Base-by-base conservation (phyloP, 2,113 vertebrate species). In the Mormoops blainvillei region DNA sequence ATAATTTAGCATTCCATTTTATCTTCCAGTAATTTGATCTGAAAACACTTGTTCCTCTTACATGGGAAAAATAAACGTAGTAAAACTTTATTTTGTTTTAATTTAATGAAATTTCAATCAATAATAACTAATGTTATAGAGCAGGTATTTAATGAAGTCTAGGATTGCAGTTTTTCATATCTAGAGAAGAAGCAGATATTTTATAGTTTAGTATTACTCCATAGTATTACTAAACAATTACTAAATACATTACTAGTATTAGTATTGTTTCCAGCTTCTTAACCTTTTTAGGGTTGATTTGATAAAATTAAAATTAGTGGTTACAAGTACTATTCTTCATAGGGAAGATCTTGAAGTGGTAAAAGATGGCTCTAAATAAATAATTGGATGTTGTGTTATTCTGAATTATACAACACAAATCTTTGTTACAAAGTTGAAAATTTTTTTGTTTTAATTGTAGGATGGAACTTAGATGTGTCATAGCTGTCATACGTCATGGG, bases 391-490 rank as follows among this genome's bases (percentile, higher is more conserved):
- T 43, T 93, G 24, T 70, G 16, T 76, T 84, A 83, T 48, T 76
- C 22, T 91, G n/a, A 90, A 63, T 90, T 94, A 76, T 76, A 13
- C 24, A 81, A 31, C 7, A 82, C n/a, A 92, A 50, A 87, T 68
- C 73, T 85, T 97, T 14, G 22, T 68, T 94, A 71, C 36, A 58
- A 78, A 95, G 76, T 68, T 97, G 43, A 94, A 16, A 97, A 80
- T 48, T 87, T 84, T 48, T 92, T 63, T 85, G 33, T 31, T 94
- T 92, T 63, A 54, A 97, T 97, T 98, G 95, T 94, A 99, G 99
- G 99, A 99, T 99, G 99, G 99, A 99, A 92, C 98, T 99, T 77
- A 98, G 99, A 50, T 99, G 99, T 98, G 99, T 99, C 77, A 99
- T 99, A 97, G 99, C 99, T 91, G 99, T 99, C 71, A 99, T 99